These are phyloP conservation scores for Lagorchestes hirsutus DNA, from an alignment of 2,797 vertebrate species.

Conservation along the genomic window DNA sequence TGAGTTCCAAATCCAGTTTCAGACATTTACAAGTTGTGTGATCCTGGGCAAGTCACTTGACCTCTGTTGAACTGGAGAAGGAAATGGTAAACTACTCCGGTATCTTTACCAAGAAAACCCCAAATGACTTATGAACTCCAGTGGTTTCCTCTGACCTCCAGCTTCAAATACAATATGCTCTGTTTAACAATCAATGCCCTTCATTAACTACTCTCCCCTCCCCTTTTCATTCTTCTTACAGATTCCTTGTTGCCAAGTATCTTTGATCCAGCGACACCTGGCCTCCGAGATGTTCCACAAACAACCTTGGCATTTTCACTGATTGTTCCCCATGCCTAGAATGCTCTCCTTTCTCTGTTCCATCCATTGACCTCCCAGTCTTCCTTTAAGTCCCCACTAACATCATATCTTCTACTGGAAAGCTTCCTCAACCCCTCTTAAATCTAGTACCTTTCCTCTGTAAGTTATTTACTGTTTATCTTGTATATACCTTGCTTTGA, in stretches of 20 bases:
- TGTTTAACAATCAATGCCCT: not conserved
- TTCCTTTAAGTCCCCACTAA: not conserved
- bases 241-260: not conserved
- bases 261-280: not conserved
- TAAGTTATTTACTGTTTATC: not conserved
- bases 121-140: not conserved
- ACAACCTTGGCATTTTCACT: not conserved
- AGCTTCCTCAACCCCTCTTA: not conserved
- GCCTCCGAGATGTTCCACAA: not conserved
- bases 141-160: not conserved
- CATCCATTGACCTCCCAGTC: too few relatives aligned
- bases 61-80: not conserved
- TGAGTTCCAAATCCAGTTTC: not conserved
- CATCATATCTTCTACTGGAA: not conserved
- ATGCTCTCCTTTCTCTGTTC: not conserved
- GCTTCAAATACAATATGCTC: not conserved
- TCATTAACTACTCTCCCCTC: not conserved
- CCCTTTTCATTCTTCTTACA: not conserved
- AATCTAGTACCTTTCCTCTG: not conserved
- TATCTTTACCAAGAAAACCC: not conserved
- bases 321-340: not conserved
- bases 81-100: not conserved
- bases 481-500: not conserved
- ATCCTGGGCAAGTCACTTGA: not conserved
- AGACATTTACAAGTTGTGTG: not conserved